Conservation (phyloP, 2,888 invertebrate species). For the Dusona sp. region DNA sequence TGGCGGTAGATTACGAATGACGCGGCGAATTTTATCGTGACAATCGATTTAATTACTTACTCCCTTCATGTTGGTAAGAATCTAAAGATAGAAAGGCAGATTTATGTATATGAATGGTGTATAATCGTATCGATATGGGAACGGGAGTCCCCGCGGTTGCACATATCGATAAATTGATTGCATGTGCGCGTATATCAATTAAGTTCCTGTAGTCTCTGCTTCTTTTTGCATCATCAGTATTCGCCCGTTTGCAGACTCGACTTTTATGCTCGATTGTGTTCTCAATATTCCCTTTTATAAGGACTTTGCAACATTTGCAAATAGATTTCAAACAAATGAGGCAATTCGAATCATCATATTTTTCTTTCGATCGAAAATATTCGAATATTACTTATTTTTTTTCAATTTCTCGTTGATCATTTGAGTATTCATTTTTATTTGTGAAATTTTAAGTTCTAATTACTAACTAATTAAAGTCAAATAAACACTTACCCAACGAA, state of each 20-base stretch:
- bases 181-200: conserved; percentile 75
- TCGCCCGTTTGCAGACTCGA: conserved; percentile 24
- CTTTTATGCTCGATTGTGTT: conserved; percentile 36
- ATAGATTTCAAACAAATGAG: not conserved
- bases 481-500: not conserved
- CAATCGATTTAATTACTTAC: conserved; percentile 66
- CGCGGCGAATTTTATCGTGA: conserved; percentile 48
- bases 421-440: not conserved
- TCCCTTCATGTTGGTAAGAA: conserved; percentile 29
- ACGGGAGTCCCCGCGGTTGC: conserved; percentile 72
- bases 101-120: conserved; percentile 3
- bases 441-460: not conserved
- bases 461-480: not conserved
- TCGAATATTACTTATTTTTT: not conserved
- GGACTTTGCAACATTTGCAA: conserved; percentile 23
- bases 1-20: conserved; percentile 57
- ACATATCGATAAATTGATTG: conserved; percentile 78
- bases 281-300: not conserved
- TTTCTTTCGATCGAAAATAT: not conserved
- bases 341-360: not conserved
- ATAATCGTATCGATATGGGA: conserved; percentile 30
- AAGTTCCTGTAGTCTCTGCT: conserved; percentile 58
- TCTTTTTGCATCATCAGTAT: conserved; percentile 20
- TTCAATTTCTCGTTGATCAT: not conserved
- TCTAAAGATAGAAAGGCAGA: not conserved